Percentiles rank a stretch among this genome's conserved stretches.
These are phyloP conservation scores for Xenopus borealis DNA, from an alignment of 2,113 vertebrate species.

Conservation along the genomic window DNA sequence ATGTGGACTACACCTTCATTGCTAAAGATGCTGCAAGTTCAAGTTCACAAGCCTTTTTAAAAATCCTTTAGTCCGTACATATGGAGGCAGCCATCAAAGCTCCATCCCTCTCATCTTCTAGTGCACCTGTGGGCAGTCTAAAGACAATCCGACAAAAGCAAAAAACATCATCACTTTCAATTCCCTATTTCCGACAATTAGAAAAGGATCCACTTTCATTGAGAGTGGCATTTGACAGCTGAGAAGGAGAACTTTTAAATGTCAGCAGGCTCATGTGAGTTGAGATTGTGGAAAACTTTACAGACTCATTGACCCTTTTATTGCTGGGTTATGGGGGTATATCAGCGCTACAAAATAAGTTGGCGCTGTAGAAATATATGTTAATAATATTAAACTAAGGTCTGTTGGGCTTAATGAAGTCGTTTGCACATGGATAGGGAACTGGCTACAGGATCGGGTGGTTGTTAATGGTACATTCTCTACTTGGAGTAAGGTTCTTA, in stretches of 20 bases:
- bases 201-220: conserved; percentile 37
- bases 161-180: conserved; percentile 41
- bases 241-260: conserved; percentile 45
- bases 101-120: conserved; percentile 6
- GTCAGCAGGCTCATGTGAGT: conserved; percentile 41
- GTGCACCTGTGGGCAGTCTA: conserved; percentile 38
- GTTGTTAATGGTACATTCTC: no score
- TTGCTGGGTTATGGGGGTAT: no score
- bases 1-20: neutral
- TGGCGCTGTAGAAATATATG: no score
- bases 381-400: no score
- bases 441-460: no score
- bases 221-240: conserved; percentile 45
- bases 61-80: neutral
- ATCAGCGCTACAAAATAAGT: no score
- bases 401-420: no score
- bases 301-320: conserved; percentile 36
- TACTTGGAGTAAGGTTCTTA: no score
- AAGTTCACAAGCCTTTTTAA: neutral
- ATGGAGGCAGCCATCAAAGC: neutral
- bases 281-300: conserved; percentile 38
- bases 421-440: no score
- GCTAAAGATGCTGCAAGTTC: neutral
- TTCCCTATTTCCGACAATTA: conserved; percentile 24
- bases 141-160: conserved; percentile 8